Evolutionary conservation across 2,888 invertebrate species (phyloP), one percentile per base, ranked within the genome.

Genomic region (Junonia oenone): DNA sequence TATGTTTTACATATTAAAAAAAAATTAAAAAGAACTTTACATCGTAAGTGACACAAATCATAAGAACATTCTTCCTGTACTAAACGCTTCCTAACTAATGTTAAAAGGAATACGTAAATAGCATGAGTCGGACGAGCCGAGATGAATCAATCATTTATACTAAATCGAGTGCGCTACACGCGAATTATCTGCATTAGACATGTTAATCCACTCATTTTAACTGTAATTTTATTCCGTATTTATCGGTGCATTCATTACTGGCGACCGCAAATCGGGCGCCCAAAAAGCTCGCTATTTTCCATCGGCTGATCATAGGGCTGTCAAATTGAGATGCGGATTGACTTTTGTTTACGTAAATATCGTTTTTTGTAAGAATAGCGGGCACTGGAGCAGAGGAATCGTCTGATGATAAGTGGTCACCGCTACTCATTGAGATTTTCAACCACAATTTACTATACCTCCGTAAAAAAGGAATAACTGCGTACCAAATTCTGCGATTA

Each of bases 161-260:
- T 72, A 76, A 78, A 76, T 78, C 76, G 78, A 80, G 79, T 76
- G 75, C 75, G 72, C 80, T 81, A 80, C 82, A 82, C 81, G 75
- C 80, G 85, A 85, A 88, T 84, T 86, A 87, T 87, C 85, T 88
- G 90, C 87, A 90, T 90, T 90, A 90, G 90, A 90, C 88, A 90
- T 88, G 90, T 90, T 89, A 90, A 90, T 90, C 88, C 86, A 86
- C 86, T 88, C 89, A 89, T 90, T 90, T 89, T 88, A 88, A 88
- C 88, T 83, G 87, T 90, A 90, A 89, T 90, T 90, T 90, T 90
- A 90, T 89, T 89, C 89, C 82, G 88, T 90, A 90, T 90, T 90
- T 90, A 90, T 90, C 89, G 89, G 84, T 78, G 88, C 89, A 89
- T 90, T 90, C 90, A 90, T 89, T 89, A 90, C 82, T 83, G 76